Conservation (phyloP, 1,140 invertebrate genomes). For the Listronotus oregonensis region DNA sequence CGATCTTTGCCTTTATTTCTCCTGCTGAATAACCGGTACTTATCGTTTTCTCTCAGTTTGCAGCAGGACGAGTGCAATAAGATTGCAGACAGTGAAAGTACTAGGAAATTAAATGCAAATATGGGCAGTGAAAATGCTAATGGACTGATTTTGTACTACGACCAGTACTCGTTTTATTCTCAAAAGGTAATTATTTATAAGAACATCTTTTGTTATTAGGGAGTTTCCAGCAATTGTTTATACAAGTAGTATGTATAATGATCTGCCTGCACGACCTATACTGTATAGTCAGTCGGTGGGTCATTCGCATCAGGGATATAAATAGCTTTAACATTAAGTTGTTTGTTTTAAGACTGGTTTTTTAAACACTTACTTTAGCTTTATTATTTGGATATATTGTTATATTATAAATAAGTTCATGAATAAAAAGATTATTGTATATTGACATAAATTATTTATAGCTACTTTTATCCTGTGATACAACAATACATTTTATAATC, state of each 20-base stretch:
- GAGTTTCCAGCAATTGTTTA: background rate
- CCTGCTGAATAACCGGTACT: conserved; percentile 34
- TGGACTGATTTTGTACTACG: conserved; percentile 68
- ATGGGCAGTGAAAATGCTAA: conserved; percentile 13
- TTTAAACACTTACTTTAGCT: no score
- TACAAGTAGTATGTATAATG: background rate
- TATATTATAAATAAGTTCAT: no score
- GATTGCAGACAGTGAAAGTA: conserved; percentile 4
- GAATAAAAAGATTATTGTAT: no score
- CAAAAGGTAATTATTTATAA: conserved; percentile 68
- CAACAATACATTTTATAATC: no score
- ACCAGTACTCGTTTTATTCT: conserved; percentile 75
- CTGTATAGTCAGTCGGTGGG: no score
- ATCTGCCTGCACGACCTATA: no score
- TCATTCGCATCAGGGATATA: no score
- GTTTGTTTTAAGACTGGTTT: no score
- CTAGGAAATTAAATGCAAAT: conserved; percentile 6
- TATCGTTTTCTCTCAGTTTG: conserved; percentile 17
- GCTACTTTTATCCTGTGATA: no score
- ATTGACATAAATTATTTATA: no score
- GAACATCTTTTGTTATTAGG: background rate
- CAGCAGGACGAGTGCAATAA: conserved; percentile 2
- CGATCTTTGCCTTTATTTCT: conserved; percentile 30
- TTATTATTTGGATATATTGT: no score
- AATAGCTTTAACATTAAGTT: no score